phyloP scores from a whole-genome alignment of 2,113 vertebrate genomes.

The Pagrus major region DNA sequence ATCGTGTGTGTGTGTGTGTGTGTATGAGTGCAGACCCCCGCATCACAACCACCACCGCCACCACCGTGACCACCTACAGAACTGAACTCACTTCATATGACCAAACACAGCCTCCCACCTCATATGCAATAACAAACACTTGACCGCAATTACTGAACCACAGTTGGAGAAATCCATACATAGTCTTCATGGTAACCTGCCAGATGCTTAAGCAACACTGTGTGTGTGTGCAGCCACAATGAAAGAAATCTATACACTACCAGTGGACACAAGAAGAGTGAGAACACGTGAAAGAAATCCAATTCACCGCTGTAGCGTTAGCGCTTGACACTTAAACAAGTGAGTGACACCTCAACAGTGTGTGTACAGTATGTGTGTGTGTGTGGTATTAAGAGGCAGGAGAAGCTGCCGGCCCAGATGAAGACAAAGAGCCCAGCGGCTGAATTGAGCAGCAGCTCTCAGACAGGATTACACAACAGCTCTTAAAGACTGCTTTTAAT shows the following conservation, averaged over 20 bases:
- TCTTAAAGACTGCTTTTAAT: constrained; percentile 78
- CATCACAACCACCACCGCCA: neutral
- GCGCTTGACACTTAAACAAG: constrained; percentile 32
- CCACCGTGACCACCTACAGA: constrained; percentile 59
- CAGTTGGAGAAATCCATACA: constrained; percentile 53
- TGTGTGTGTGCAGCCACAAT: constrained; percentile 26
- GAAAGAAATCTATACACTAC: constrained; percentile 43
- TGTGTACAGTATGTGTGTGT: constrained; percentile 25
- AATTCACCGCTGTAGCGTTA: constrained; percentile 8
- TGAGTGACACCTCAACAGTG: constrained; percentile 42
- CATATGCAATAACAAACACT: constrained; percentile 68
- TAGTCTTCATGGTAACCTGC: constrained; percentile 38
- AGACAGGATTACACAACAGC: constrained; percentile 78
- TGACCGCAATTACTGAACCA: constrained; percentile 67
- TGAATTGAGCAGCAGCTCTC: constrained; percentile 71
- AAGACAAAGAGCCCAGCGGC: constrained; percentile 68
- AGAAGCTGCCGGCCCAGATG: constrained; percentile 56
- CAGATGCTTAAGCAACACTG: constrained; percentile 30
- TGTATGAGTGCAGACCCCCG: neutral
- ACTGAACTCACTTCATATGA: constrained; percentile 61
- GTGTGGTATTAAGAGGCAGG: constrained; percentile 57
- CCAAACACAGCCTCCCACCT: constrained; percentile 71
- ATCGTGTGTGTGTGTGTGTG: constrained; percentile 16
- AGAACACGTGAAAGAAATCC: constrained; percentile 34
- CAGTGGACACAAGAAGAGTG: constrained; percentile 29